Evolutionary conservation across 2,888 invertebrate species (phyloP).

Genomic region (Drosophila percnosoma): DNA sequence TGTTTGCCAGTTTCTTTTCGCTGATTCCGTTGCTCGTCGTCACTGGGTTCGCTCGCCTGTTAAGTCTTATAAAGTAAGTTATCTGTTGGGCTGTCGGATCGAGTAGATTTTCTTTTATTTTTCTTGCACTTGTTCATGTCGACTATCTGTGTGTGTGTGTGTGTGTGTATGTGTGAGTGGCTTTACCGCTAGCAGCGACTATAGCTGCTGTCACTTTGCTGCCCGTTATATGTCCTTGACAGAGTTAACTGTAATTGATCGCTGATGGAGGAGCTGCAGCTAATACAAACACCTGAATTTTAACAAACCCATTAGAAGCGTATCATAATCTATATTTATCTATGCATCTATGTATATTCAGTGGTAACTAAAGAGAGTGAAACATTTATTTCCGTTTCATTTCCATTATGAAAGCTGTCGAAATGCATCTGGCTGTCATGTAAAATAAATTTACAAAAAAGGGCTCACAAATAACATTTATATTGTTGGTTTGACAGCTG

Average conservation of each 20-base stretch:
- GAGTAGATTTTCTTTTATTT: conserved; percentile 6
- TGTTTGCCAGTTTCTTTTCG: conserved; percentile 56
- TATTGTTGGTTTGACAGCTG: conserved; percentile 46
- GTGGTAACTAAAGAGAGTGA: neutral
- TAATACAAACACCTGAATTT: neutral
- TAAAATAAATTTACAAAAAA: conserved; percentile 24
- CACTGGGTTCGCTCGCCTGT: conserved; percentile 35
- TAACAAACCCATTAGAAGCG: neutral
- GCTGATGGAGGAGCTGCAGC: conserved; percentile 18
- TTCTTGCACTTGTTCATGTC: conserved; percentile 41
- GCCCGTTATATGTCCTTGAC: conserved; percentile 74
- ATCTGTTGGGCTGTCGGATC: conserved; percentile 70
- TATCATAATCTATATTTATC: neutral
- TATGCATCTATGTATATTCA: neutral
- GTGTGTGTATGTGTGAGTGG: conserved; percentile 46
- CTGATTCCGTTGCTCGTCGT: conserved; percentile 10
- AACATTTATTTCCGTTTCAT: conserved; percentile 2
- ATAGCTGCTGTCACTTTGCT: conserved; percentile 57
- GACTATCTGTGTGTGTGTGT: conserved; percentile 6
- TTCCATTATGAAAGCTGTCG: conserved; percentile 16
- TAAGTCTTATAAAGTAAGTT: conserved; percentile 73
- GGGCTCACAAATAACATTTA: conserved; percentile 50
- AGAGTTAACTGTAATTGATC: conserved; percentile 67
- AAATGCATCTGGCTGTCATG: conserved; percentile 22
- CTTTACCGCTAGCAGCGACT: conserved; percentile 60